Conservation (phyloP, 2,888 invertebrate genomes). For the Amphiduros pacificus region DNA sequence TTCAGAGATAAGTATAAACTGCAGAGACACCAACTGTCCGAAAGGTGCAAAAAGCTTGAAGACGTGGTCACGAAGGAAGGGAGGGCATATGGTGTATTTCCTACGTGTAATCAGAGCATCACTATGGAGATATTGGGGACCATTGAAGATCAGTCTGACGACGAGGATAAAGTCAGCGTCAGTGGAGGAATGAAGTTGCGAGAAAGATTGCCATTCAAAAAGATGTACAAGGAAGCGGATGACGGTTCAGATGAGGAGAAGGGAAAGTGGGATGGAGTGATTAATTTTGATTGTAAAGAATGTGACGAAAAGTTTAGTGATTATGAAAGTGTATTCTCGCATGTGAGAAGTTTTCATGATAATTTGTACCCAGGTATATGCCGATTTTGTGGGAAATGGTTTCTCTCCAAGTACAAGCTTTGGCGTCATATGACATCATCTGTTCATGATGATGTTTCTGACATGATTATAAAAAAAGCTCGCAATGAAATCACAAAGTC, state of each 20-base stretch:
- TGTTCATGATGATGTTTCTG: constrained; percentile 24
- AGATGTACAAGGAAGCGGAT: too few species aligned
- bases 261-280: background rate
- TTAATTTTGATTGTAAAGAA: constrained; percentile 16
- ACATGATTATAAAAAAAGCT: constrained; percentile 5
- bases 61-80: too few species aligned
- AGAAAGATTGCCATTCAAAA: background rate
- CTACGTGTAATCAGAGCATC: too few species aligned
- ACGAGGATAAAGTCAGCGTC: background rate
- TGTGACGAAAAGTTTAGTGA: constrained; percentile 15
- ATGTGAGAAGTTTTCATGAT: constrained; percentile 14
- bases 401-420: constrained; percentile 25
- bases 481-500: background rate
- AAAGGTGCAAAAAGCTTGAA: background rate
- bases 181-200: background rate
- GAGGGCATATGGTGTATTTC: too few species aligned
- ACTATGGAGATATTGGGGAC: too few species aligned
- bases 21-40: constrained; percentile 13
- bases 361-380: constrained; percentile 24
- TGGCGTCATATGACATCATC: constrained; percentile 25
- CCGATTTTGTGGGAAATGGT: constrained; percentile 29
- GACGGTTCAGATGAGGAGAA: too few species aligned
- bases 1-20: constrained; percentile 29
- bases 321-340: constrained; percentile 17
- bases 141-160: too few species aligned